A percentile compares a stretch with the other conserved stretches of the same genome.
Conservation (phyloP, 1,140 invertebrate species). For the Zaprionus kolodkinae region DNA sequence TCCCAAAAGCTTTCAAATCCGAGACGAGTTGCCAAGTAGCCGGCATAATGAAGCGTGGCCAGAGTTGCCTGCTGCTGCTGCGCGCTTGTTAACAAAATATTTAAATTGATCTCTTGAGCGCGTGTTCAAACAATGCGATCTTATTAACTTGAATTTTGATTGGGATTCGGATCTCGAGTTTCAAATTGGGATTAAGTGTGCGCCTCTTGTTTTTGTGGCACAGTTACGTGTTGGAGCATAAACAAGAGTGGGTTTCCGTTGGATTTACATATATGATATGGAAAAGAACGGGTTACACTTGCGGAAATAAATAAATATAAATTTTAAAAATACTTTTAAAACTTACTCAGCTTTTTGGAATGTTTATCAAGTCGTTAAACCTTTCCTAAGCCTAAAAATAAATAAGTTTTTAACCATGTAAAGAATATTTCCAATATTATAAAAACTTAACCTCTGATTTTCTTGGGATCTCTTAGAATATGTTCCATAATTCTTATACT, state of each 20-base stretch:
- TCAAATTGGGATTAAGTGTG: slow-evolving; percentile 12
- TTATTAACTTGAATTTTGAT: slow-evolving; percentile 50
- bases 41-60: not conserved
- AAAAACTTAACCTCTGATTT: not conserved
- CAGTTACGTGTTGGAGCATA: slow-evolving; percentile 10
- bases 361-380: rapidly evolving
- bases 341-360: not conserved
- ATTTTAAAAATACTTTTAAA: not conserved
- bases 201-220: slow-evolving; percentile 1
- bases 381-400: not conserved
- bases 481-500: not conserved
- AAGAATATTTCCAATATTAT: not conserved
- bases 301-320: not conserved
- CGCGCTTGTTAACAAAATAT: slow-evolving; percentile 48
- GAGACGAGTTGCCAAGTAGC: slow-evolving; percentile 34
- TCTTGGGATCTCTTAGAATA: not conserved
- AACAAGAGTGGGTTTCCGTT: not conserved
- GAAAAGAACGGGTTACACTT: not conserved
- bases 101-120: slow-evolving; percentile 69
- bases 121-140: slow-evolving; percentile 75
- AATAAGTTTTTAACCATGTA: not conserved
- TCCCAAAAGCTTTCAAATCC: slow-evolving; percentile 34
- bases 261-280: not conserved
- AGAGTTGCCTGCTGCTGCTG: not conserved
- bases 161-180: not conserved